Percentiles rank a stretch among this genome's conserved stretches.
phyloP scores from a whole-genome alignment of 2,797 vertebrate genomes.

The Acridotheres tristis region DNA sequence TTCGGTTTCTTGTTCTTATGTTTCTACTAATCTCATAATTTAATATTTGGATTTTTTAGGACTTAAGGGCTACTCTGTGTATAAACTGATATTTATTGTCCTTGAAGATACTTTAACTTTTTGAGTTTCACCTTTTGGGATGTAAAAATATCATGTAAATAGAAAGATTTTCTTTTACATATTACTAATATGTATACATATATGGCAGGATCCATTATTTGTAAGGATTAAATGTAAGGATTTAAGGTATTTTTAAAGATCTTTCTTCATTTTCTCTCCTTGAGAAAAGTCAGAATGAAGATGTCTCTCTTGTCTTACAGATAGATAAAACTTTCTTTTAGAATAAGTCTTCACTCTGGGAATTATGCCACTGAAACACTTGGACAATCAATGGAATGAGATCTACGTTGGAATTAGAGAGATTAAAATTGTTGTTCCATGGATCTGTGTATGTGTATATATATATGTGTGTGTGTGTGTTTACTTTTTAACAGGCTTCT shows the following conservation, averaged over 20 bases:
- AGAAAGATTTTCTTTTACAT: background rate
- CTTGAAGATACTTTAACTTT: background rate
- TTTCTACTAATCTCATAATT: background rate
- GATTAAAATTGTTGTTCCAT: background rate
- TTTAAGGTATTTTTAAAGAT: background rate
- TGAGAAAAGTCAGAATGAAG: background rate
- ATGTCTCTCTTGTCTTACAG: background rate
- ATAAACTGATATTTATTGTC: background rate
- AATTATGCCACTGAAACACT: background rate
- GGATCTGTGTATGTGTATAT: fast-evolving
- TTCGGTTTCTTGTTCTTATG: background rate
- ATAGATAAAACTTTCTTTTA: background rate
- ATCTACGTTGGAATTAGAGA: background rate
- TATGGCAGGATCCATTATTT: background rate
- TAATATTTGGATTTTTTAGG: background rate
- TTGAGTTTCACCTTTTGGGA: background rate
- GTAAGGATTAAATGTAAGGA: background rate
- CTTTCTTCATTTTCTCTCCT: background rate
- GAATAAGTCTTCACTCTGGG: background rate
- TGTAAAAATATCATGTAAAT: background rate
- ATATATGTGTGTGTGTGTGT: background rate
- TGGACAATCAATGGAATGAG: background rate
- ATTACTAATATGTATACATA: background rate
- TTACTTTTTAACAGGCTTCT: background rate
- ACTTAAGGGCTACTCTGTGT: background rate